Conservation (phyloP, 2,113 vertebrate genomes). For the Panurus biarmicus region DNA sequence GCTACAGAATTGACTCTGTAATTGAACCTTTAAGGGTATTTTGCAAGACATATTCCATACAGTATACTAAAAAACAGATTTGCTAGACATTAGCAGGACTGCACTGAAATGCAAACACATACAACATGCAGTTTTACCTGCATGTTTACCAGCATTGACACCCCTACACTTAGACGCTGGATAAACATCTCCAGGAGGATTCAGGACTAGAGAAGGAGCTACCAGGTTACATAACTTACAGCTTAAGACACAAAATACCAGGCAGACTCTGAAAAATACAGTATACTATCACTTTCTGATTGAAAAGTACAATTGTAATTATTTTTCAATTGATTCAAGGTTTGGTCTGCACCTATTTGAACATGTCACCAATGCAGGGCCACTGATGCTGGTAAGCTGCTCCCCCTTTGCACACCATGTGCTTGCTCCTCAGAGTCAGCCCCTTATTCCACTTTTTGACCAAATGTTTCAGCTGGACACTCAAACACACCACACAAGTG, state of each 20-base stretch:
- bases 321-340: background rate
- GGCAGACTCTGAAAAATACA: background rate
- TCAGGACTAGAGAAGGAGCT: background rate
- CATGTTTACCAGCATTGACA: background rate
- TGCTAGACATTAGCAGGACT: background rate
- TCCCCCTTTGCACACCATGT: background rate
- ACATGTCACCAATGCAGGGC: accelerated
- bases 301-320: background rate
- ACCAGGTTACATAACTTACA: background rate
- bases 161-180: background rate
- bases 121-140: background rate
- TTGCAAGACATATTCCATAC: background rate
- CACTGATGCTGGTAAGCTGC: accelerated
- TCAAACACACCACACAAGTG: accelerated
- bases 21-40: conserved; percentile 4
- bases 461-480: background rate
- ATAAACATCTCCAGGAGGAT: background rate
- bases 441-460: background rate
- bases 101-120: background rate
- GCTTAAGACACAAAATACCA: background rate
- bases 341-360: background rate
- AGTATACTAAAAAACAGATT: background rate
- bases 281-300: background rate
- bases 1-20: conserved; percentile 14
- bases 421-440: background rate